Evolutionary conservation across 2,888 invertebrate genomes (phyloP), one percentile per base, ranked within the genome.

Genomic region (Tetragnatha montana): DNA sequence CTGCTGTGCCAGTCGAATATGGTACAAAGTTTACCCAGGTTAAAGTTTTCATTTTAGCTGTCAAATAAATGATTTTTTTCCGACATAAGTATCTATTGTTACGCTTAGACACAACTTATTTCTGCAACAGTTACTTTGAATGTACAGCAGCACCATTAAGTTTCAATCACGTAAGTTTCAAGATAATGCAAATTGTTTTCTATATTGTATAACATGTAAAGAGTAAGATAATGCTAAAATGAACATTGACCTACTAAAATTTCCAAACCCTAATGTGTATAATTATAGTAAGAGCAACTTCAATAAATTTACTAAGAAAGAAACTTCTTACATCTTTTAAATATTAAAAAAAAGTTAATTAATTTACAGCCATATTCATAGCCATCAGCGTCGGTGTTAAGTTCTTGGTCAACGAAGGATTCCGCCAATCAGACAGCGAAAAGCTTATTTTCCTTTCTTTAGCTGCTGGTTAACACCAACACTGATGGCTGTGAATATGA

Each of bases 51-150:
- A 21, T 71, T 71, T 21, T n/a, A 21, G 8, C n/a, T 7, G 21
- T n/a, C 1, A 71, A 7, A 21, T 71, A 21, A 10, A 8, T n/a
- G 8, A 8, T 8, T n/a, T 21, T 71, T 14, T 74, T 74, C 22
- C n/a, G 0, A 21, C 35, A 22, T 74, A 21, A 74, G 35, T 74
- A 76, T 76, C 76, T 50, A 76, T 76, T 76, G 76, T 76, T 74
- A 47, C 12, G 47, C 22, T 10, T 76, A 76, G 76, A 50, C 50
- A 50, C 50, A 50, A 76, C 14, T 21, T 17, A 19, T 76, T 19
- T 50, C 76, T 19, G 76, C 50, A 76, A 76, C 50, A 50, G 50
- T 19, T 49, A 19, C 76, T n/a, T 76, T 76, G 50, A 76, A 50
- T 50, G 49, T 76, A 12, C 49, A 50, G 17, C 50, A 50, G 10